A percentile compares a stretch with the other conserved stretches of the same genome.
These are phyloP conservation scores for Xiphophorus hellerii DNA, from an alignment of 2,113 vertebrate species.

Conservation along the genomic window DNA sequence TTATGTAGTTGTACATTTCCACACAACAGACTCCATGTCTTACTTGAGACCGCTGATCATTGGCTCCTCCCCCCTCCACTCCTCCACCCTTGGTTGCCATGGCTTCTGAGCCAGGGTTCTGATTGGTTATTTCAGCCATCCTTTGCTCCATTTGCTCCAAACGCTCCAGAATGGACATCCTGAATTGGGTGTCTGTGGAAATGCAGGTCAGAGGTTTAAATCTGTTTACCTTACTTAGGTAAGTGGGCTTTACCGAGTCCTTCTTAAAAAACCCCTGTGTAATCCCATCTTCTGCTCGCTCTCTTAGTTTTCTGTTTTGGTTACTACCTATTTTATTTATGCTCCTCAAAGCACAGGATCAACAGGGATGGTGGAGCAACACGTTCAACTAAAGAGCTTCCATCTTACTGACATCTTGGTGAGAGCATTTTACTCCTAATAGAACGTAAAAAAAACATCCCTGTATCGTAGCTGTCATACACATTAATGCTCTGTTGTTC, in stretches of 20 bases:
- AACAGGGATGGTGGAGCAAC: conserved; percentile 54
- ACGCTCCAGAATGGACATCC: conserved; percentile 98
- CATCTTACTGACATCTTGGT: conserved; percentile 46
- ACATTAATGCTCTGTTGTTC: conserved; percentile 4
- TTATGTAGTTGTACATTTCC: conserved; percentile 2
- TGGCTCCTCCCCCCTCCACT: conserved; percentile 72
- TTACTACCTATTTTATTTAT: conserved; percentile 55
- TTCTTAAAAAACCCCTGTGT: conserved; percentile 64
- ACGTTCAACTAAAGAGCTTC: conserved; percentile 51
- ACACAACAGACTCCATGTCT: conserved; percentile 26
- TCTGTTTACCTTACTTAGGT: conserved; percentile 20
- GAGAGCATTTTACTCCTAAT: not conserved
- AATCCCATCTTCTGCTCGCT: conserved; percentile 78
- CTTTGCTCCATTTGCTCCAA: conserved; percentile 98
- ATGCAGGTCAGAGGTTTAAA: conserved; percentile 34
- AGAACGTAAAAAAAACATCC: not conserved
- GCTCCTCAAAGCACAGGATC: conserved; percentile 61
- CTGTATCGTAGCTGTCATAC: conserved; percentile 6
- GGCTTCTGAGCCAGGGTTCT: conserved; percentile 86
- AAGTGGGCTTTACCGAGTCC: conserved; percentile 20
- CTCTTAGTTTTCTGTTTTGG: conserved; percentile 57
- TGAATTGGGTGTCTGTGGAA: conserved; percentile 95
- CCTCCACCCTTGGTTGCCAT: conserved; percentile 82
- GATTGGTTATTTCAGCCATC: conserved; percentile 97
- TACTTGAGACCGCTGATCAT: conserved; percentile 89